These are phyloP conservation scores for Drosophila trichaetosa DNA, from an alignment of 2,888 invertebrate species.

Conservation along the genomic window DNA sequence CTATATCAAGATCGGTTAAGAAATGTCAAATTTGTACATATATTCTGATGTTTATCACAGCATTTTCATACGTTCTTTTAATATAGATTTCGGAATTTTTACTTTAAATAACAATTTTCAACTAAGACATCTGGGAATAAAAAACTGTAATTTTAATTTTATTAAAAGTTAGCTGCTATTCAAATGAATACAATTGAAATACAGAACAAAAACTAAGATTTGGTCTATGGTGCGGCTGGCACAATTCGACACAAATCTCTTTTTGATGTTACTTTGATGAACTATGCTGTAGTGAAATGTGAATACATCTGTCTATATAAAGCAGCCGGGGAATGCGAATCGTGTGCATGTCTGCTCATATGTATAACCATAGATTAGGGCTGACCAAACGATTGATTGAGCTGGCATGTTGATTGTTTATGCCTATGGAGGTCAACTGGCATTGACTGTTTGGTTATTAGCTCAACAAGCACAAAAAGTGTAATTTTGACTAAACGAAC, in stretches of 20 bases:
- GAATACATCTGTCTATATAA: neutral
- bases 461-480: slow-evolving; percentile 3
- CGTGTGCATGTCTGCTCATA: neutral
- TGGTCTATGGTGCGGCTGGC: neutral
- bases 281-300: neutral
- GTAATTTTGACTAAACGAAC: slow-evolving; percentile 24
- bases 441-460: slow-evolving; percentile 3
- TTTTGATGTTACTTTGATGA: neutral
- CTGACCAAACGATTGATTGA: slow-evolving; percentile 17
- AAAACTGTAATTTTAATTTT: neutral
- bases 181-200: neutral
- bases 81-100: neutral
- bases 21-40: neutral
- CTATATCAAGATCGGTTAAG: neutral
- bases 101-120: neutral
- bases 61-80: neutral
- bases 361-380: neutral
- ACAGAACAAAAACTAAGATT: neutral
- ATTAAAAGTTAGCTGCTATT: neutral
- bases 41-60: neutral
- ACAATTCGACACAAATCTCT: neutral
- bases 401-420: neutral
- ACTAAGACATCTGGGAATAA: neutral
- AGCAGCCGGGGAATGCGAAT: neutral
- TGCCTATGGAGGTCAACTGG: neutral